These are phyloP conservation scores for Dromas ardeola DNA, from an alignment of 2,113 vertebrate species.

Conservation along the genomic window DNA sequence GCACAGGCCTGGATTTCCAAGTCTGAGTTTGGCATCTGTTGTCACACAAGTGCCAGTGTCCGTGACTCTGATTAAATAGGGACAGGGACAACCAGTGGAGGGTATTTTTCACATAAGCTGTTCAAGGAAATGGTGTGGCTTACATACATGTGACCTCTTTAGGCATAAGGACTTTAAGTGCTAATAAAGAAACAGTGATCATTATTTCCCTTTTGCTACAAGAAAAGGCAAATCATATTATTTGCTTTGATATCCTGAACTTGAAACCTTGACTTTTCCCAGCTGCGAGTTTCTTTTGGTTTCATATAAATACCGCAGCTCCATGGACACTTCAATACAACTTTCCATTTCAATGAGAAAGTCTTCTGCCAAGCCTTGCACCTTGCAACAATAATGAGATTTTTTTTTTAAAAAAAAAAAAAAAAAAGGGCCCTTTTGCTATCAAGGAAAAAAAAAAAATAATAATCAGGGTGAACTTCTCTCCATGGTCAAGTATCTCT, in stretches of 20 bases:
- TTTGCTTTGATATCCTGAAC: neutral
- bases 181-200: neutral
- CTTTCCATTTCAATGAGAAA: neutral
- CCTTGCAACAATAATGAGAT: neutral
- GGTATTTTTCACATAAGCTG: neutral
- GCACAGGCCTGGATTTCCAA: neutral
- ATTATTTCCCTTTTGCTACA: neutral
- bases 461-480: neutral
- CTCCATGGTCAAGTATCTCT: neutral
- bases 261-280: neutral
- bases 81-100: neutral
- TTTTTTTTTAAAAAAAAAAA: too few relatives aligned
- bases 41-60: neutral
- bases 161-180: neutral
- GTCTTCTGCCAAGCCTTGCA: neutral
- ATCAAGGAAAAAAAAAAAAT: neutral
- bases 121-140: neutral
- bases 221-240: neutral
- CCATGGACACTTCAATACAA: neutral
- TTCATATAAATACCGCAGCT: neutral
- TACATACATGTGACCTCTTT: neutral
- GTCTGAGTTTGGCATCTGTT: neutral
- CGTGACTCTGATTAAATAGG: neutral
- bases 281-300: neutral
- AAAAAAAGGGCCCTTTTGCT: accelerated